A percentile compares a stretch with the other conserved stretches of the same genome.
Conservation (phyloP, 2,888 invertebrate species). For the Cecidostiba fungosa region DNA sequence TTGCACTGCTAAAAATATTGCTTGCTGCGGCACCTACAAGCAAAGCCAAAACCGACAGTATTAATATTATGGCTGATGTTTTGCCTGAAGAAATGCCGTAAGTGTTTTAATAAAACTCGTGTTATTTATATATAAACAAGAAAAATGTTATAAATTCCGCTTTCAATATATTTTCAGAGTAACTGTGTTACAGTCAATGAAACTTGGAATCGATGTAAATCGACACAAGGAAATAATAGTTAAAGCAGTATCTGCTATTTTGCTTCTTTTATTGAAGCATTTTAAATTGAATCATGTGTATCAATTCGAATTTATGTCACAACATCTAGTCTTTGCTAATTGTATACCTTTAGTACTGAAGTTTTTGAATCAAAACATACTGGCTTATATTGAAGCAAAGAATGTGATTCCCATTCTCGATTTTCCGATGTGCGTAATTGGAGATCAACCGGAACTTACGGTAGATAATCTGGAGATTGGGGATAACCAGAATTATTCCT, state of each 20-base stretch:
- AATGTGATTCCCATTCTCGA: constrained; percentile 96
- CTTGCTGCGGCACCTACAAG: constrained; percentile 99
- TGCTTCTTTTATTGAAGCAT: constrained; percentile 96
- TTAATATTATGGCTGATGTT: constrained; percentile 99
- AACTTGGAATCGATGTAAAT: constrained; percentile 98
- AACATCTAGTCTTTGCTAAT: constrained; percentile 99
- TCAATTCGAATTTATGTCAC: constrained; percentile 99
- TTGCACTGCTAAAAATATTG: constrained; percentile 96
- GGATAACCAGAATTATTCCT: constrained; percentile 92
- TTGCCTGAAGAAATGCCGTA: constrained; percentile 98
- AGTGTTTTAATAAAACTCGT: constrained; percentile 73
- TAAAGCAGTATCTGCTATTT: constrained; percentile 95
- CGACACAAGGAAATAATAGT: constrained; percentile 99
- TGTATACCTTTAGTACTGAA: constrained; percentile 99
- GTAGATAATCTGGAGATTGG: constrained; percentile 94
- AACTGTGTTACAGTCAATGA: constrained; percentile 96
- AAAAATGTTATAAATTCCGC: constrained; percentile 32
- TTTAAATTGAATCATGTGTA: constrained; percentile 98
- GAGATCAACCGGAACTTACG: constrained; percentile 96
- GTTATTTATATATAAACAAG: neutral
- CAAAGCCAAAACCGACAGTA: constrained; percentile 98
- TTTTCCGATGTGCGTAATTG: constrained; percentile 97
- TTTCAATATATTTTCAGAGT: constrained; percentile 81
- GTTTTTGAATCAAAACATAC: constrained; percentile 99
- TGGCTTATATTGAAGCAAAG: constrained; percentile 96